Conservation (phyloP, 2,113 vertebrate genomes). For the Tiliqua scincoides region DNA sequence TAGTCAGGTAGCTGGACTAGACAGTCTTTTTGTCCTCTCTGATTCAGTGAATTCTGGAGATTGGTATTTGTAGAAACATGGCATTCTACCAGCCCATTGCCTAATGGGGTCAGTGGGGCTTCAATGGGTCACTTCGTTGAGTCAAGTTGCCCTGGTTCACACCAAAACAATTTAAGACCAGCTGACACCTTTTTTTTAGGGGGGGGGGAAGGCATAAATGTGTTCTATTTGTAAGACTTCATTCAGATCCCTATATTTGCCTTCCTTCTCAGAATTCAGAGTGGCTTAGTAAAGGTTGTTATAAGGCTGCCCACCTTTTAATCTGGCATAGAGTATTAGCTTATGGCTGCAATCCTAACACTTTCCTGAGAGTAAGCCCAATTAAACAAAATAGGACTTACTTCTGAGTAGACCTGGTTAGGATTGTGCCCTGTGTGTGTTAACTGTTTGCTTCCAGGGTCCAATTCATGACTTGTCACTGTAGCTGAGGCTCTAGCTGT, state of each 20-base stretch:
- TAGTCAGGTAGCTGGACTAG: too few relatives aligned
- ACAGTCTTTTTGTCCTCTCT: background rate
- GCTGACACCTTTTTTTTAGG: too few relatives aligned
- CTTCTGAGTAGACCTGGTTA: too few relatives aligned
- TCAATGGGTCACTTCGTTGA: background rate
- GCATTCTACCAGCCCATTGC: background rate
- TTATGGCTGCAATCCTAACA: too few relatives aligned
- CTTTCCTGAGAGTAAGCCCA: too few relatives aligned
- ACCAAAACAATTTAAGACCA: background rate
- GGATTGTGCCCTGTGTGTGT: too few relatives aligned
- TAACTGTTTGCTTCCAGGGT: constrained; percentile 38
- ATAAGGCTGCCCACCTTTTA: background rate
- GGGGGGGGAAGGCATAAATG: too few relatives aligned
- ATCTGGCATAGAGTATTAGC: background rate
- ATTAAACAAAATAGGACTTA: too few relatives aligned
- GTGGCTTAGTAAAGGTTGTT: too few relatives aligned
- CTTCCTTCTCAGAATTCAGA: background rate
- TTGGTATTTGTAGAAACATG: background rate
- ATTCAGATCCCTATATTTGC: background rate
- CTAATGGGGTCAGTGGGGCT: background rate
- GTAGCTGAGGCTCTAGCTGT: constrained; percentile 52
- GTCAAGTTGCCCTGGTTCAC: too few relatives aligned
- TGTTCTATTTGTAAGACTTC: too few relatives aligned
- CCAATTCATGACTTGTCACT: constrained; percentile 49
- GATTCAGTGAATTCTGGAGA: background rate